phyloP scores from a whole-genome alignment of 2,797 vertebrate genomes.

The Atherinosoma microstoma region DNA sequence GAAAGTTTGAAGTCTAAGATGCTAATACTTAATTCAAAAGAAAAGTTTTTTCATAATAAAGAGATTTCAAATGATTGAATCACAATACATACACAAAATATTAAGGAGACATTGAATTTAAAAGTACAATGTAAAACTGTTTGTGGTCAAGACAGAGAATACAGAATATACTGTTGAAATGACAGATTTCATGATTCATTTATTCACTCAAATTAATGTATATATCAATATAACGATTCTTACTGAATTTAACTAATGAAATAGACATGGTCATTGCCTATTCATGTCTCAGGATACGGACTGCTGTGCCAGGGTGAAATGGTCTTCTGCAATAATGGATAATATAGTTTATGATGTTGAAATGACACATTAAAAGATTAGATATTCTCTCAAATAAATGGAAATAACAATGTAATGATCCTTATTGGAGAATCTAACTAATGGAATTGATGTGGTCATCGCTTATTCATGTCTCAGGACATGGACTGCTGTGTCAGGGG shows the following conservation, averaged over 20 bases:
- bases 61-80: neutral
- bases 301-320: slow-evolving; percentile 21
- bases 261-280: slow-evolving; percentile 19
- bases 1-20: neutral
- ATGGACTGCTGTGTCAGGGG: slow-evolving; percentile 25
- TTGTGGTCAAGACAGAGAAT: neutral
- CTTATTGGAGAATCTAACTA: slow-evolving; percentile 25
- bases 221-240: slow-evolving; percentile 17
- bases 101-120: neutral
- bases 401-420: slow-evolving; percentile 21
- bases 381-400: neutral
- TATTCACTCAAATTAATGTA: neutral
- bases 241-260: slow-evolving; percentile 41
- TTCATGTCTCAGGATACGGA: slow-evolving; percentile 14
- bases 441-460: slow-evolving; percentile 34
- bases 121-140: neutral
- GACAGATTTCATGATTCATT: slow-evolving; percentile 2
- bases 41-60: slow-evolving; percentile 3
- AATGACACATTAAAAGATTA: slow-evolving; percentile 11
- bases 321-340: neutral
- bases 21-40: slow-evolving; percentile 1
- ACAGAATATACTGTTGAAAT: neutral
- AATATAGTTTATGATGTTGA: neutral
- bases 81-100: neutral
- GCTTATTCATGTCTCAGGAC: slow-evolving; percentile 21